Percentiles rank a stretch among this genome's conserved stretches.
phyloP scores from a whole-genome alignment of 2,797 vertebrate species.

The Pygocentrus nattereri region DNA sequence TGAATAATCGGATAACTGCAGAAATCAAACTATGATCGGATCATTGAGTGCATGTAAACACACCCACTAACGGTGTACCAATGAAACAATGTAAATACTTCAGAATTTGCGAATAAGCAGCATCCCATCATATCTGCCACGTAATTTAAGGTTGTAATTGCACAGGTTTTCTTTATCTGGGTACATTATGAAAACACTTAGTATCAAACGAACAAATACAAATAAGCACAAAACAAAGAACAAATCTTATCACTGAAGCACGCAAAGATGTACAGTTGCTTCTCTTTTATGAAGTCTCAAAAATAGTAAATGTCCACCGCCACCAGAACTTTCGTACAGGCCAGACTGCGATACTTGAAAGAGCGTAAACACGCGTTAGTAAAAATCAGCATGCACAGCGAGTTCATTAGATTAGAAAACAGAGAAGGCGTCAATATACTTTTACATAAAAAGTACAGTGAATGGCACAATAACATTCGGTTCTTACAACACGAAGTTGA shows the following conservation, averaged over 20 bases:
- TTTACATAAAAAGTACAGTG: slow-evolving; percentile 10
- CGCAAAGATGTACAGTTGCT: neutral
- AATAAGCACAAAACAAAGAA: neutral
- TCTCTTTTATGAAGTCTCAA: neutral
- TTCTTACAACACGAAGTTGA: slow-evolving; percentile 9
- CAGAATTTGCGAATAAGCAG: neutral
- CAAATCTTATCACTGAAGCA: neutral
- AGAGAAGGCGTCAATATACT: slow-evolving; percentile 3
- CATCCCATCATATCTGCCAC: too few relatives aligned
- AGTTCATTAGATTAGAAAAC: too few relatives aligned
- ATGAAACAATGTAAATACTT: neutral
- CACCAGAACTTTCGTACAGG: neutral
- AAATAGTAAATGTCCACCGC: too few relatives aligned
- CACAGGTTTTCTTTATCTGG: too few relatives aligned
- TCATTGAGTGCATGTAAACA: too few relatives aligned
- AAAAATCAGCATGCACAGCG: neutral
- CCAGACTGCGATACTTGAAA: neutral
- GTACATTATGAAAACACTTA: neutral
- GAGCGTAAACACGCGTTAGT: neutral
- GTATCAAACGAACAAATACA: neutral
- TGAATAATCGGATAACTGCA: too few relatives aligned
- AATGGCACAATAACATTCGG: neutral
- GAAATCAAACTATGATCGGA: too few relatives aligned
- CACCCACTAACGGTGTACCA: neutral
- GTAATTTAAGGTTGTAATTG: too few relatives aligned